Evolutionary conservation across 1,140 invertebrate species (phyloP).

Genomic region (Drosophila sulfurigaster): DNA sequence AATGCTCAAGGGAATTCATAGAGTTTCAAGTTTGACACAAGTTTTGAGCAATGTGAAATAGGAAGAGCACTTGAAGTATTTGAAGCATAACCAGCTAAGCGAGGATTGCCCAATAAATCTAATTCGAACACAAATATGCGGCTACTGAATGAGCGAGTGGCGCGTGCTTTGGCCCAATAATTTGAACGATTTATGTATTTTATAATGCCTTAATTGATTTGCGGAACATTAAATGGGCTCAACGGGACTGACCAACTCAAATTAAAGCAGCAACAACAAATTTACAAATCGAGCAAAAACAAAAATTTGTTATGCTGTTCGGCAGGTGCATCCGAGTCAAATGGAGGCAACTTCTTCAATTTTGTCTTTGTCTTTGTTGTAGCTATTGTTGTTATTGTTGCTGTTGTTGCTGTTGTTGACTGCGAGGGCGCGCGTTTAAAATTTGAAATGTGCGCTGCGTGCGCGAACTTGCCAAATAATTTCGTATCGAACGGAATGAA

Average conservation of each 20-base stretch:
- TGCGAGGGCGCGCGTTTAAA: constrained; percentile 29
- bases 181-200: constrained; percentile 60
- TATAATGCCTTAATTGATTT: constrained; percentile 74
- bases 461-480: constrained; percentile 73
- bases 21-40: neutral
- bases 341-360: constrained; percentile 17
- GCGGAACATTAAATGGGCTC: constrained; percentile 48
- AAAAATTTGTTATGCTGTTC: constrained; percentile 37
- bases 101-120: constrained; percentile 34
- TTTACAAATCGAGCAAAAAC: constrained; percentile 35
- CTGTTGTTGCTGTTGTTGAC: constrained; percentile 38
- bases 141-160: constrained; percentile 23
- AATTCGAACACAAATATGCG: constrained; percentile 16
- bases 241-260: neutral
- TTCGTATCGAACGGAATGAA: constrained; percentile 56
- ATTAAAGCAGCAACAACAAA: constrained; percentile 4
- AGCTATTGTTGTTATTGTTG: constrained; percentile 20
- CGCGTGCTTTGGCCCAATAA: constrained; percentile 60
- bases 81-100: neutral
- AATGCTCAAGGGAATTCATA: constrained; percentile 21
- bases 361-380: neutral
- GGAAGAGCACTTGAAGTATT: constrained; percentile 20
- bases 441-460: constrained; percentile 75
- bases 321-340: constrained; percentile 59
- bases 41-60: constrained; percentile 1